Evolutionary conservation across 53 echinoderm and acorn worm genomes (phyloP), one percentile per base, ranked within the genome.

Genomic region (Hippasteria phrygiana): DNA sequence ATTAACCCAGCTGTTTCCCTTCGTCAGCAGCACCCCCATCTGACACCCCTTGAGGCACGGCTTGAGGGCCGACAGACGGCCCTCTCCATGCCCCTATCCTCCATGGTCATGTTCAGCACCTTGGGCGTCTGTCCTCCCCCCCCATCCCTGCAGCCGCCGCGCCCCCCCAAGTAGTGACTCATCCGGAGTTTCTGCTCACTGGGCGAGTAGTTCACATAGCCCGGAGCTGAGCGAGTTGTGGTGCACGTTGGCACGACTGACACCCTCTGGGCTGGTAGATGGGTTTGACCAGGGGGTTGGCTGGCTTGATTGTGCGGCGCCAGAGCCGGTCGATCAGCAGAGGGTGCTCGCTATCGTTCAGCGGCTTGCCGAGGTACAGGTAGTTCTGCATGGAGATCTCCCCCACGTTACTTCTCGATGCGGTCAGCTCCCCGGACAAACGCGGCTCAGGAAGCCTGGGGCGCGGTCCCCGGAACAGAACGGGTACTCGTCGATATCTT

Each of bases 151-250:
- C 20, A 83, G 63, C 48, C 83, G 32, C 0, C 83, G 32, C 0
- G 83, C 83, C 8, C 83, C 83, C 83, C 83, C n/a, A n/a, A 83
- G 13, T 63, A 83, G 22, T 83, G 83, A 33, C 55, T 83, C 83
- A 83, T 59, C 18, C 83, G 10, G 6, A 83, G 31, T 22, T 8
- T 2, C 10, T 27, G 2, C 0, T 31, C 50, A 18, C 16, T 37
- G 18, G 65, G 65, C 2, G n/a, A 0, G 3, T 17, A 38, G 12
- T 34, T 33, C 0, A 18, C 14, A 6, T 33, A 39, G 33, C 67
- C 83, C 4, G 29, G 22, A n/a, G 0, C 33, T 22, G 1, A 83
- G 47, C 4, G 65, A 0, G 34, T 83, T 83, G 46, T 29, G 43
- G 67, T 83, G 83, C 0, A 83, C 42, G 83, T 67, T 59, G 32